Base-by-base conservation (phyloP, 30 jellyfish, hydroid and myxozoan species). In the Aurelia aurita region DNA sequence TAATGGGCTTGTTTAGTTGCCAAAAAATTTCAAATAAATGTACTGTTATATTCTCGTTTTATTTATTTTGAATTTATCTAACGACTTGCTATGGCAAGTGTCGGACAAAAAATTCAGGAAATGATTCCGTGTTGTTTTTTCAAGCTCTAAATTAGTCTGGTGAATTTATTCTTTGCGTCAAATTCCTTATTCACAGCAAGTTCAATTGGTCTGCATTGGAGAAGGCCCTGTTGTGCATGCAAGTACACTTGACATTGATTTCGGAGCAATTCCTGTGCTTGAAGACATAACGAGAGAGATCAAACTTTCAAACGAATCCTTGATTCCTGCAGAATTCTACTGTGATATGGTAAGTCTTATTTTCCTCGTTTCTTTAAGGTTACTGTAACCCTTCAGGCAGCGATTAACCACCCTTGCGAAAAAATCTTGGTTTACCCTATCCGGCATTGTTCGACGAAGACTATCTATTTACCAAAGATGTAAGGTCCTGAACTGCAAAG, bases 201-300 rank as follows among this genome's bases (percentile, higher is more conserved):
- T 95, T 27, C 90, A 86, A 46, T 69, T 95, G 39, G 39, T 77
- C 1, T 97, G 98, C 58, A 55, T 74, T 43, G 99, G 99, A 29
- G 99, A 95, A 74, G 99, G 99, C 44, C 98, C 99, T 2, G 99
- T 95, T 34, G 93, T 95, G 5, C 97, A 95, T 74, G 84, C 87
- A 12, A 77, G 82, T 66, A 59, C 93, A 28, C 87, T 46, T 7
- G 84, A 79, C 23, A 80, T 95, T 67, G 98, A 80, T 43, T 95
- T 82, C 55, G 97, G 96, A 10, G 46, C 90, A 13, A 82, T 95
- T 58, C 96, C 99, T 22, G 99, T 95, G 13, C 85, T 95, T 28
- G 90, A 73, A 44, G 95, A 79, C 47, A 69, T 73, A 18, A 54
- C 89, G 27, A 57, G 84, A 22, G 39, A 63, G 21, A 64, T 94